A percentile compares a stretch with the other conserved stretches of the same genome.
Evolutionary conservation across 2,888 invertebrate genomes (phyloP).

Genomic region (Rhodophaea formosa): DNA sequence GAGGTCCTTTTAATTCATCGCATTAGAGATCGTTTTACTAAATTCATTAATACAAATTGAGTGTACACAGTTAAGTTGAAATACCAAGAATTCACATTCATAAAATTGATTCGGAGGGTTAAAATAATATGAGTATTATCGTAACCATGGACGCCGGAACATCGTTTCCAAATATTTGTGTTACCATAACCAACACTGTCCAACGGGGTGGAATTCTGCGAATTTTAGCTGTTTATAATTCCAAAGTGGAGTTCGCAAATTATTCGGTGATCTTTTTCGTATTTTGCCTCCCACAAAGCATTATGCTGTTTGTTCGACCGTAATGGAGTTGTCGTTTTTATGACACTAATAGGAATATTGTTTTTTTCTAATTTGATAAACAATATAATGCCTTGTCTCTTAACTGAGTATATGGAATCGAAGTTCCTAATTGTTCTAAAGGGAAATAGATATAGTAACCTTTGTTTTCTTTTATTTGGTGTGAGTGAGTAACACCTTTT

Average conservation of each 20-base stretch:
- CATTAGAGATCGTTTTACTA: no score
- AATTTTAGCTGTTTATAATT: constrained; percentile 9
- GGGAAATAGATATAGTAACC: no score
- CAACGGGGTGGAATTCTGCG: constrained; percentile 14
- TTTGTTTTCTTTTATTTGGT: no score
- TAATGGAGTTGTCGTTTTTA: neutral
- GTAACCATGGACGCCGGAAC: constrained; percentile 13
- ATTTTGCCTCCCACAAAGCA: constrained; percentile 1
- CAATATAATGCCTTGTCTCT: no score
- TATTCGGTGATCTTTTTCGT: constrained; percentile 9
- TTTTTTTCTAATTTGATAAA: no score
- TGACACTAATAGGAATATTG: no score
- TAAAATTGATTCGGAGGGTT: constrained; percentile 8
- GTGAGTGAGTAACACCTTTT: no score
- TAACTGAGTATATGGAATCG: no score
- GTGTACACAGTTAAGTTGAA: no score
- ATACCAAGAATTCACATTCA: constrained; percentile 6
- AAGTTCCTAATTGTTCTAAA: no score
- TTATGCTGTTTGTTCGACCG: neutral
- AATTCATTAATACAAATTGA: no score
- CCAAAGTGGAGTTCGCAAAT: neutral
- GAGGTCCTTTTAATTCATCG: no score
- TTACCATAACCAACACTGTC: constrained; percentile 22
- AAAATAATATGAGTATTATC: constrained; percentile 20
- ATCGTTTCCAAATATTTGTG: constrained; percentile 22